Base-by-base conservation (phyloP, 2,113 vertebrate genomes). In the Phocoena phocoena region DNA sequence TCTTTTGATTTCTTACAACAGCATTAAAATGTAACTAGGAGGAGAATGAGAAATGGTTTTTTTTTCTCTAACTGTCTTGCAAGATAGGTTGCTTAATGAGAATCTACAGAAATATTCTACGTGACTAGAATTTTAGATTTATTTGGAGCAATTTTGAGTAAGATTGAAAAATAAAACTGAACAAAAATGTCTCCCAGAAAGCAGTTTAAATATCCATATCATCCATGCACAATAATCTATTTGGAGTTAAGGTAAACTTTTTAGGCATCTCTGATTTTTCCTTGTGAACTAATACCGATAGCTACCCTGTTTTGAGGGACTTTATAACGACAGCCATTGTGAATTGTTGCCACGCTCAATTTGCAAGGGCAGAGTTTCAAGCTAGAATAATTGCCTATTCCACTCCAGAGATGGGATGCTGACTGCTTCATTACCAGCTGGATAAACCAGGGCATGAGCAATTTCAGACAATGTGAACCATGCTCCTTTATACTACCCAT, bases 371-470 rank as follows among this genome's bases (percentile, higher is more conserved):
- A 97, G 88, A 96, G 62, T 97, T 95, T 97, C 96, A 97, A 93
- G 55, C 70, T 90, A 80, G 85, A 97, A 85, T 97, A 96, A 96
- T 97, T 94, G 88, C 93, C 81, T 97, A 68, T 96, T 97, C 90
- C 81, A 94, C 95, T 94, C 44, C 79, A 95, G 93, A 97, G 84
- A 94, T 91, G 88, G 81, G 77, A 41, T 77, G 67, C 90, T 93
- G 97, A 82, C 88, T 97, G 91, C 96, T 95, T 98, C 96, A 93
- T 97, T 97, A 97, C 67, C 71, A 93, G 85, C 76, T 94, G 96
- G 55, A 90, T 91, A 95, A 96, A 93, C 44, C 84, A 95, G 94
- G 84, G 41, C 88, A 87, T 33, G 65, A 96, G 90, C 95, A 93
- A 98, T 97, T 97, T 90, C 95, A 97, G 88, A 95, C 93, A 94